Evolutionary conservation across 2,113 vertebrate species (phyloP), one percentile per base, ranked within the genome.

Genomic region (Cyprinus carpio): DNA sequence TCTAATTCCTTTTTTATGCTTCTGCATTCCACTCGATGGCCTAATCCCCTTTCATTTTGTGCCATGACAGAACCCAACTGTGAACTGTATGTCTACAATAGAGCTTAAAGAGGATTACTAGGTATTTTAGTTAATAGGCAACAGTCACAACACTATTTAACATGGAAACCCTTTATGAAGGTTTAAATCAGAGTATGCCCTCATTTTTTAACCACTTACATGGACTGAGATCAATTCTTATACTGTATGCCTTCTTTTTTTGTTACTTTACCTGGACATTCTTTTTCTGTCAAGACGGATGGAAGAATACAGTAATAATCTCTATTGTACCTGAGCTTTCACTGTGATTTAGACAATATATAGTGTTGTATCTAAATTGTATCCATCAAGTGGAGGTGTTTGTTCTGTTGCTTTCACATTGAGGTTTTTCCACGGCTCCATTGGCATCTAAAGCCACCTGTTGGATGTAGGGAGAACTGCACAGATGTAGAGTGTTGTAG

Each of bases 1-100:
- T 82, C 58, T 29, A 86, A 75, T 51, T 80, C 79, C 34, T 46
- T 58, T 85, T 65, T 86, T 82, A 76, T 65, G 34, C n/a, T 11
- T 64, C 15, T 25, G 23, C 78, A 82, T 86, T 86, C 79, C 85
- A 86, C 43, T 64, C 5, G 18, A 20, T 75, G 13, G 37, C 79
- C 29, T 82, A 86, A 86, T 40, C 43, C 29, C 18, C 20, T 75
- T 62, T 58, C 65, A 85, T 65, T 40, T 20, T 40, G 29, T 80
- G 79, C 78, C 85, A 65, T 82, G 60, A 62, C 40, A 82, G 40
- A 64, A 20, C 54, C 60, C 37, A 40, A 64, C 56, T 43, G 84
- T 72, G 77, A 58, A 31, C 77, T 49, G 51, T 85, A 25, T 85
- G 71, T 62, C 29, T 75, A 40, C 75, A 31, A 77, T 18, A 69